Conservation (phyloP, 2,888 invertebrate species). For the Malacosoma neustria region DNA sequence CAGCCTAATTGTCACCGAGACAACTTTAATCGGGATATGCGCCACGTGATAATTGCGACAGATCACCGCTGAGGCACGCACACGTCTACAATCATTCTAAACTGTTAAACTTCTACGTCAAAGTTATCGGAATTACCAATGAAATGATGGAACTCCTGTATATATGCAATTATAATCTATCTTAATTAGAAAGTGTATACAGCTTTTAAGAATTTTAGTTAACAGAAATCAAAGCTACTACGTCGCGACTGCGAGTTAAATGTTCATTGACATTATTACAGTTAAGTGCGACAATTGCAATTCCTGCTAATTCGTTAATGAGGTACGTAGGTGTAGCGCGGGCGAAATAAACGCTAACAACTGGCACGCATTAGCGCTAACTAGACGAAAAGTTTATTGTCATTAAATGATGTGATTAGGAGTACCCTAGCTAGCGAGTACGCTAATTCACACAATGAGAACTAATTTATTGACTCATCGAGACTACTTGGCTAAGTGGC, state of each 20-base stretch:
- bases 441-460: neutral
- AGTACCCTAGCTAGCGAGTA: no score
- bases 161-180: no score
- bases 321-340: constrained; percentile 71
- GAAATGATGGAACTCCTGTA: no score
- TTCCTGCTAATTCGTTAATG: constrained; percentile 70
- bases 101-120: no score
- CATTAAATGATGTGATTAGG: constrained; percentile 7
- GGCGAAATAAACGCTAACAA: constrained; percentile 59
- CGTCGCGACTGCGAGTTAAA: constrained; percentile 33
- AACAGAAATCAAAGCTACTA: constrained; percentile 15
- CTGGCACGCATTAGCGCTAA: constrained; percentile 47
- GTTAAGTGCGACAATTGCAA: constrained; percentile 60
- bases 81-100: constrained; percentile 7
- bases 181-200: no score
- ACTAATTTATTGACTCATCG: no score
- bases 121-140: no score
- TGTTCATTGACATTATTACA: constrained; percentile 54
- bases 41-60: constrained; percentile 70
- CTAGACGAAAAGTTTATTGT: constrained; percentile 29
- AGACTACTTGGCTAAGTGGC: no score
- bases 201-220: neutral
- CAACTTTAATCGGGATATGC: constrained; percentile 71
- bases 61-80: constrained; percentile 32
- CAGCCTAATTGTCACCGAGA: constrained; percentile 70